phyloP scores from a whole-genome alignment of 1,140 invertebrate genomes.

The Xylocopa sonorina region DNA sequence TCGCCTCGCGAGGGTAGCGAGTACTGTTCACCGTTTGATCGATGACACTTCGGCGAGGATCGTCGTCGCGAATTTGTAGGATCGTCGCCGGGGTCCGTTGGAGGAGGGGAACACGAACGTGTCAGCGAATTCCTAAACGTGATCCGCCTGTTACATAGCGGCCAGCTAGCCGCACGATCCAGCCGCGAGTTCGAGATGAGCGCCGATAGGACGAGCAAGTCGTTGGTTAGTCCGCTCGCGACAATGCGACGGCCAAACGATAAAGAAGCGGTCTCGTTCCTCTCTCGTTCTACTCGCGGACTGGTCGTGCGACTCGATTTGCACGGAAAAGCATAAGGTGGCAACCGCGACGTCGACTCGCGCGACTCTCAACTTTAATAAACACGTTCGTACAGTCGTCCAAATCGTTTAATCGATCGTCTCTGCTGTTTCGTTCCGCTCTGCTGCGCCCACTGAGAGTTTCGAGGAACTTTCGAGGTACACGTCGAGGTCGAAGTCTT shows the following conservation, averaged over 20 bases:
- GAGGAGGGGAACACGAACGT: background rate
- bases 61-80: conserved; percentile 13
- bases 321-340: no score
- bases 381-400: no score
- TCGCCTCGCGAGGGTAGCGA: background rate
- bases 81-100: background rate
- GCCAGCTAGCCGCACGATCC: background rate
- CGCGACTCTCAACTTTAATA: no score
- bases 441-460: no score
- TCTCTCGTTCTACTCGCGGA: background rate
- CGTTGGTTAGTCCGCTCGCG: background rate
- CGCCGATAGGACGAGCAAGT: background rate
- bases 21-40: background rate
- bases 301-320: background rate
- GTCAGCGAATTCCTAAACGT: background rate
- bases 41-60: background rate
- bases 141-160: background rate
- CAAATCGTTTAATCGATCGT: no score
- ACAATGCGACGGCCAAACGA: conserved; percentile 11
- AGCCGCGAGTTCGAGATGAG: background rate
- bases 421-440: no score
- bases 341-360: no score
- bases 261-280: no score
- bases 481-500: no score
- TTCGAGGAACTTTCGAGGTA: no score